Percentiles rank a stretch among this genome's conserved stretches.
phyloP scores from a whole-genome alignment of 2,888 invertebrate species.

The Leptarthrus brevirostris region DNA sequence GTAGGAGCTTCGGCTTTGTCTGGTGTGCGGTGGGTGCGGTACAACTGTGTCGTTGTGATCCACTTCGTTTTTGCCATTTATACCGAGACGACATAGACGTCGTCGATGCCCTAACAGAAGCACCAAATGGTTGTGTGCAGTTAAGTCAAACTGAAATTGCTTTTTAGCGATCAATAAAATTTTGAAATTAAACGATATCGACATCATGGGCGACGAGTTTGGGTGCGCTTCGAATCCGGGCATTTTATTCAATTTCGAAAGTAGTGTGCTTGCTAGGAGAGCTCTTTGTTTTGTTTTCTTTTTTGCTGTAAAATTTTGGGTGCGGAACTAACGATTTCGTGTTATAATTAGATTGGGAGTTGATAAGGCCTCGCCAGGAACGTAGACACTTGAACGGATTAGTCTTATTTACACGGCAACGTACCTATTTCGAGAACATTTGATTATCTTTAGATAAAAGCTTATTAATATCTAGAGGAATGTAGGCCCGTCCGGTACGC shows the following conservation, averaged over 20 bases:
- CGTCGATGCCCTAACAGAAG: neutral
- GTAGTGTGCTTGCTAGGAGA: too few species aligned
- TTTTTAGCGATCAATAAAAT: neutral
- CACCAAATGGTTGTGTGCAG: neutral
- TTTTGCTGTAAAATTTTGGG: neutral
- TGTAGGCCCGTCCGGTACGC: too few species aligned
- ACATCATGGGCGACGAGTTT: neutral
- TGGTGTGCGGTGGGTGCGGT: neutral
- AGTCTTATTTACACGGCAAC: neutral
- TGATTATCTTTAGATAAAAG: too few species aligned
- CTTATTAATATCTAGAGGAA: too few species aligned
- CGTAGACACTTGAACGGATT: slow-evolving; percentile 15
- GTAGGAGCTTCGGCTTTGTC: neutral
- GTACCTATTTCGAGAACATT: too few species aligned
- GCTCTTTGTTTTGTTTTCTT: too few species aligned
- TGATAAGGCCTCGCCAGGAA: slow-evolving; percentile 6
- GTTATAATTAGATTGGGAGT: neutral
- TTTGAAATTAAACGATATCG: neutral
- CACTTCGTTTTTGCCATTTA: neutral
- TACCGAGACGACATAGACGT: neutral
- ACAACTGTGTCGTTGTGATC: neutral
- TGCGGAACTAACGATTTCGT: neutral
- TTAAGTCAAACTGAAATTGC: neutral
- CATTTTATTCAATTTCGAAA: neutral
- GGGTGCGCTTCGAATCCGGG: neutral